Conservation (phyloP, 2,797 vertebrate genomes). For the Enteromius unitaeniatus region DNA sequence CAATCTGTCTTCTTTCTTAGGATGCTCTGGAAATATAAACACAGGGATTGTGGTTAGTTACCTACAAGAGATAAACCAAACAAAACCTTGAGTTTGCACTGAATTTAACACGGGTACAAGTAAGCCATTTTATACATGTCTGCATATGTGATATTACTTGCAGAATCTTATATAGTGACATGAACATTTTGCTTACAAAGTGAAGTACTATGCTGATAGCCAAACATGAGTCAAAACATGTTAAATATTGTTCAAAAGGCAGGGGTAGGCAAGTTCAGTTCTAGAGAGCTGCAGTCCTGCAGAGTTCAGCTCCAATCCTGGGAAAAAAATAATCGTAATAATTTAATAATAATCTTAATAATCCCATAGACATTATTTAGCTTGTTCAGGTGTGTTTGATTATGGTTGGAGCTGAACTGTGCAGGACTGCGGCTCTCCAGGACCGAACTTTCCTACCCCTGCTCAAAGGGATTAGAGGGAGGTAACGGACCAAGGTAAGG, state of each 20-base stretch:
- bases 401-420: too few species aligned
- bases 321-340: too few species aligned
- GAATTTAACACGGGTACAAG: background rate
- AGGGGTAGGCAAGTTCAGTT: too few species aligned
- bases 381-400: too few species aligned
- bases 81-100: background rate
- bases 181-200: background rate
- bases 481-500: slow-evolving; percentile 70
- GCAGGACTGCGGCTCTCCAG: too few species aligned
- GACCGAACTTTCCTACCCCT: too few species aligned
- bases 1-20: slow-evolving; percentile 64
- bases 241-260: background rate
- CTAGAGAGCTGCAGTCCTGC: too few species aligned
- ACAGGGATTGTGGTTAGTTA: slow-evolving; percentile 24
- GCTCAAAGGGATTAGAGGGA: slow-evolving; percentile 40
- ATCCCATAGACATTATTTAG: too few species aligned
- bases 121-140: background rate
- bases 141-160: background rate
- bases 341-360: too few species aligned
- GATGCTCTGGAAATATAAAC: slow-evolving; percentile 67
- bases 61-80: slow-evolving; percentile 27
- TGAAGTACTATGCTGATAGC: background rate
- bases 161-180: background rate
- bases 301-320: too few species aligned
- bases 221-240: background rate